phyloP scores from a whole-genome alignment of 2,113 vertebrate genomes.

The Melierax canorus region DNA sequence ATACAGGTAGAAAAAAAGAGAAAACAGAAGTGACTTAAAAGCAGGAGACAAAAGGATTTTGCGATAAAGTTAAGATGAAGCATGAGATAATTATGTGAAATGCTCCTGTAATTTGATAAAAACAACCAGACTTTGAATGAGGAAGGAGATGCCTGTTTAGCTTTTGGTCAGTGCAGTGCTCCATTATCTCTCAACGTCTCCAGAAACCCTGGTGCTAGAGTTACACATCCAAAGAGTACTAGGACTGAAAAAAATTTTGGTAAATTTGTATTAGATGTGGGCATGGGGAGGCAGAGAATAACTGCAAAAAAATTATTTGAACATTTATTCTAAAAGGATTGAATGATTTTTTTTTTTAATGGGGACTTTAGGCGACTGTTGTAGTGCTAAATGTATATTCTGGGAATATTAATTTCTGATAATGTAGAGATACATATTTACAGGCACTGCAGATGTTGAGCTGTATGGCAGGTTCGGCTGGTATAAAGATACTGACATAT shows the following conservation, averaged over 20 bases:
- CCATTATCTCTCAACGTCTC: background rate
- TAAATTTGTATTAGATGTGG: background rate
- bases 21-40: background rate
- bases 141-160: background rate
- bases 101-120: background rate
- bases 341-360: background rate
- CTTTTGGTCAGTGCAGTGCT: background rate
- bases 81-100: background rate
- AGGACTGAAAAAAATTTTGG: background rate
- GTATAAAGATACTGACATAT: background rate
- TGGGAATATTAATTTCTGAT: background rate
- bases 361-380: background rate
- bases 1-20: background rate
- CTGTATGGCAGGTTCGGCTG: background rate
- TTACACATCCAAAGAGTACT: background rate
- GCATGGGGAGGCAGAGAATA: background rate
- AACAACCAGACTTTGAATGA: background rate
- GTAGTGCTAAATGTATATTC: rapidly evolving
- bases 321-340: background rate
- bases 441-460: background rate
- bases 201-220: background rate
- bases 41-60: background rate
- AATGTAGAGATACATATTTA: background rate
- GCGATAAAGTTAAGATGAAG: background rate
- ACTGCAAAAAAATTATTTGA: background rate